Evolutionary conservation across 2,113 vertebrate species (phyloP), one percentile per base, ranked within the genome.

Genomic region (Sminthopsis crassicaudata): DNA sequence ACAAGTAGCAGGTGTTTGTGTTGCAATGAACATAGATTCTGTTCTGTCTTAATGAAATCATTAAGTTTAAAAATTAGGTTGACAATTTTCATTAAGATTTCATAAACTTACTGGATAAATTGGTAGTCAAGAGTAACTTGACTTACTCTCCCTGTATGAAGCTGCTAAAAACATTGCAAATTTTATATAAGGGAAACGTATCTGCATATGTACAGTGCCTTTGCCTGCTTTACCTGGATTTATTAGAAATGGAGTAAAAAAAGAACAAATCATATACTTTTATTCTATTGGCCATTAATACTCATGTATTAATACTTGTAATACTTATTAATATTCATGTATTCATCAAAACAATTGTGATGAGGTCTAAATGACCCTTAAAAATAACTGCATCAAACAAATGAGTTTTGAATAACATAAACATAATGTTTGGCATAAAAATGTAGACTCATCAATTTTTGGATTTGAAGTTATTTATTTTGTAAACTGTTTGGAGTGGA

Each of bases 21-120:
- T 50, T 57, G 42, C 67, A 67, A 94, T 94, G 36, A 95, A 48
- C 76, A n/a, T 3, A 89, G 54, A 91, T 89, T 95, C 27, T 52
- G 36, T 2, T 42, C 92, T 57, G 0, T 46, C 53, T 91, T 24
- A 50, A 46, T 53, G 27, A 14, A 93, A 36, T 0, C 6, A 84
- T 67, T 91, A 89, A 92, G 7, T 76, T n/a, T 91, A 52, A 89
- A 93, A 91, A 93, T 50, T 89, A 94, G 95, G 1, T 26, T 92
- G 22, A n/a, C 53, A 91, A 46, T 90, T 42, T 90, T 93, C 27
- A n/a, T 91, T 96, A 89, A 91, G 42, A 55, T 52, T 92, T 46
- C 90, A 84, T 60, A 5, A 57, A 91, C 27, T 50, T 53, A 90
- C 52, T 23, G 25, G 0, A 9, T 90, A 89, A 24, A 95, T 50